Percentiles rank a stretch among this genome's conserved stretches.
Conservation (phyloP, 2,113 vertebrate genomes). For the Jaculus jaculus region DNA sequence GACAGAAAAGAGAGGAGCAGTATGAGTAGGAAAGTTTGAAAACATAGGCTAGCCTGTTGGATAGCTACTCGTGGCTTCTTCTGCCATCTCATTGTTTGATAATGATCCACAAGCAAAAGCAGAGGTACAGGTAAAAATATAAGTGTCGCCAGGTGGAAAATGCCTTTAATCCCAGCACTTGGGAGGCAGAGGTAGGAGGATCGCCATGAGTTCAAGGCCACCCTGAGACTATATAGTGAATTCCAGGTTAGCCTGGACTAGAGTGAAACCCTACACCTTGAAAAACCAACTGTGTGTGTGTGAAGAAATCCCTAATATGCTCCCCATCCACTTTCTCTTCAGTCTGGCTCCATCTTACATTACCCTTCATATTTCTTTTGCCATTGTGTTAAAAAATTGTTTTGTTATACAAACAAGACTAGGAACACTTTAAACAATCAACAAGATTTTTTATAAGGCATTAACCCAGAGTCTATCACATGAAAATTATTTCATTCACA, state of each 20-base stretch:
- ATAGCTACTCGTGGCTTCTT: neutral
- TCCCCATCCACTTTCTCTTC: neutral
- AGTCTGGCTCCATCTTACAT: neutral
- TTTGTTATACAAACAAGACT: neutral
- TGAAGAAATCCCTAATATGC: neutral
- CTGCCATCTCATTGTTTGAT: neutral
- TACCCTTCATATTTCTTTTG: neutral
- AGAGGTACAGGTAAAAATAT: neutral
- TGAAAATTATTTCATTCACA: slow-evolving; percentile 6
- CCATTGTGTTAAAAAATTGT: neutral
- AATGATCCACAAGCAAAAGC: neutral
- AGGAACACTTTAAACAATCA: neutral
- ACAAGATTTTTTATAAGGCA: neutral
- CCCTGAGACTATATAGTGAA: too few species aligned
- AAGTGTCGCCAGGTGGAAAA: too few species aligned
- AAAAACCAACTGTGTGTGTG: too few species aligned
- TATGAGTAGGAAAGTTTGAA: neutral
- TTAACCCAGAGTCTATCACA: neutral
- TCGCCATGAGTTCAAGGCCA: too few species aligned
- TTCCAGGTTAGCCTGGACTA: too few species aligned
- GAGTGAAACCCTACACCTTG: too few species aligned
- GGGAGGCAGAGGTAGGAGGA: too few species aligned
- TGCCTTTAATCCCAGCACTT: too few species aligned
- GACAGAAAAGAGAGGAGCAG: neutral
- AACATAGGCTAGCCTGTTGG: neutral